Base-by-base conservation (phyloP, 2,888 invertebrate species). In the Mythimna ferrago region DNA sequence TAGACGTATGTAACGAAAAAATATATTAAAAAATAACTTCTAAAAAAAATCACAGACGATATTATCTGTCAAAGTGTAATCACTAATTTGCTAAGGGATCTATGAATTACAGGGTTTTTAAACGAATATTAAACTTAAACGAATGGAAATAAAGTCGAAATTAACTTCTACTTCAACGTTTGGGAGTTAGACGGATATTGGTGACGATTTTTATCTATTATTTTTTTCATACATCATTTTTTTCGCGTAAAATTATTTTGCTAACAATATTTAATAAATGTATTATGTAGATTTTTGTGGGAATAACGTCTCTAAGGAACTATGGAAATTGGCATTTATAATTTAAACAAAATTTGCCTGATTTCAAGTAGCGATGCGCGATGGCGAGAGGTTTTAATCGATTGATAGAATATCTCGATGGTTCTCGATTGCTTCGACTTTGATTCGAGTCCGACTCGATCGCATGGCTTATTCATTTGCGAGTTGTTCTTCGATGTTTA, bases 11-110 rank as follows among this genome's bases (percentile, higher is more conserved):
- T 56, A 73, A 72, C 44, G 53, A 67, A 81, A 26, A 79, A 75
- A 66, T 64, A 58, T 9, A 44, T 65, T 66, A 68, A 2, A 44
- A 74, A 86, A 73, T 21, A 76, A 60, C 51, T 77, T 65, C 19
- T 61, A 1, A 44, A 63, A 54, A 26, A 72, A 56, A 66, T 66
- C 26, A 38, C 78, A 51, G 71, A 82, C 70, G 76, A 80, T 85
- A 91, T 92, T 90, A 90, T 91, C 93, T 90, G 91, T 90, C 91
- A 91, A 90, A 89, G 75, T 82, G 78, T 89, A 87, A 88, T 88
- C 86, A 91, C 95, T 96, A 96, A 93, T 89, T 93, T 90, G 95
- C 96, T 96, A 96, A 94, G 94, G 96, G 95, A 88, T 91, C 93
- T 95, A 95, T 93, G 90, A 84, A 88, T 89, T 94, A 93, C 96